A percentile compares a stretch with the other conserved stretches of the same genome.
phyloP scores from a whole-genome alignment of 2,888 invertebrate species.

The Harpalus rufipes region DNA sequence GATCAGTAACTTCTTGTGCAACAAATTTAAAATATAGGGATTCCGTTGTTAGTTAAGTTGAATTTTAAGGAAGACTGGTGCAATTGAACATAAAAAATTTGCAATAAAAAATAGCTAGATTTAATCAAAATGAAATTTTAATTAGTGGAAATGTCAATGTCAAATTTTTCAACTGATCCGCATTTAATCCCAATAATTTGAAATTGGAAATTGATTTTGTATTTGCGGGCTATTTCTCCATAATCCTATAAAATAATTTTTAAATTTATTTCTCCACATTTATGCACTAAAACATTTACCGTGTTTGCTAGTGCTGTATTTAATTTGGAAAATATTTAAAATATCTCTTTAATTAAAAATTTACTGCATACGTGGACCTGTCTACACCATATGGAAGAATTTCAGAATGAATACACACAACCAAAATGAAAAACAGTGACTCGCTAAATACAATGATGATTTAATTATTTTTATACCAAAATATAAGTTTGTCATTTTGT shows the following conservation, averaged over 20 bases:
- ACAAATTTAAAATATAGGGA: no score
- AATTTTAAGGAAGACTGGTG: no score
- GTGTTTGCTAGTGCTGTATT: slow-evolving; percentile 13
- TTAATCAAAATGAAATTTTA: slow-evolving; percentile 41
- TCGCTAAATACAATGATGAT: no score
- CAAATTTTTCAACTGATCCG: slow-evolving; percentile 38
- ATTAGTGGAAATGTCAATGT: slow-evolving; percentile 46
- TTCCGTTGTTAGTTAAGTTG: no score
- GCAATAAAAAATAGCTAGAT: neutral
- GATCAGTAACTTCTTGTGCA: no score
- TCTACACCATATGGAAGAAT: slow-evolving; percentile 26
- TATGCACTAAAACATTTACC: slow-evolving; percentile 18
- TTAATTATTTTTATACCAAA: no score
- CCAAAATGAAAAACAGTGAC: no score
- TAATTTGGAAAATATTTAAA: slow-evolving; percentile 25
- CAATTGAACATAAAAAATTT: no score
- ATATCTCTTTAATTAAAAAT: slow-evolving; percentile 38
- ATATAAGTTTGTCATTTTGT: no score
- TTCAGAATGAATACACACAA: neutral
- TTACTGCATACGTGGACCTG: neutral
- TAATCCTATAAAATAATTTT: slow-evolving; percentile 37
- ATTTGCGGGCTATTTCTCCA: slow-evolving; percentile 28
- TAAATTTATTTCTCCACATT: slow-evolving; percentile 17
- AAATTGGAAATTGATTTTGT: slow-evolving; percentile 49
- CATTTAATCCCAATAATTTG: slow-evolving; percentile 38